Conservation (phyloP, 1,140 invertebrate genomes). For the Helicoverpa zea region DNA sequence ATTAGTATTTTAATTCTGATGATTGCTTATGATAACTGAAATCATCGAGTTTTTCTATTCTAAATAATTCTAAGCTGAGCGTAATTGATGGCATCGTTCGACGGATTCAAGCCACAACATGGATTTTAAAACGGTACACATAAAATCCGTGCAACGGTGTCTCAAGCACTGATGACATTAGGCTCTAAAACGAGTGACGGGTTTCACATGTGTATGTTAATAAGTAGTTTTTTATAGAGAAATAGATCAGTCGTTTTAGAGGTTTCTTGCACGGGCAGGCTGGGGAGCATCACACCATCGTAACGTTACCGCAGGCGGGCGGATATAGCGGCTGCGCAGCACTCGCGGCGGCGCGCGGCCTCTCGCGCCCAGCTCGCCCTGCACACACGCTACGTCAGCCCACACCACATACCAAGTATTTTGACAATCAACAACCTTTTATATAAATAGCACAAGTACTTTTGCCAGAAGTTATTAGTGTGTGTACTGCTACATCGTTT, state of each 20-base stretch:
- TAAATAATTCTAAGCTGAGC: slow-evolving; percentile 56
- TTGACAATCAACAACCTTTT: no score
- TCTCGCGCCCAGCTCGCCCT: slow-evolving; percentile 62
- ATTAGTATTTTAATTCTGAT: slow-evolving; percentile 42
- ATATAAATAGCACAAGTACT: not conserved
- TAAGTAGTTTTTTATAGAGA: not conserved
- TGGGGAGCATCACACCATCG: slow-evolving; percentile 81
- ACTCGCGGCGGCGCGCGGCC: slow-evolving; percentile 70
- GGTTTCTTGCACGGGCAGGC: slow-evolving; percentile 47
- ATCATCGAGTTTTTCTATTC: slow-evolving; percentile 50
- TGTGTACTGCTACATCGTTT: not conserved
- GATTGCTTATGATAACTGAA: slow-evolving; percentile 5
- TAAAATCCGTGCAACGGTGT: slow-evolving; percentile 39
- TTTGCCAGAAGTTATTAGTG: not conserved
- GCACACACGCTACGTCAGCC: slow-evolving; percentile 52
- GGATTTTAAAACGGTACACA: slow-evolving; percentile 13
- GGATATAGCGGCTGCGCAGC: slow-evolving; percentile 83
- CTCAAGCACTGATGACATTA: slow-evolving; percentile 32
- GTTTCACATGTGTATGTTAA: not conserved
- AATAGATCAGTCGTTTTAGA: slow-evolving; percentile 43
- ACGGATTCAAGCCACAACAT: slow-evolving; percentile 36
- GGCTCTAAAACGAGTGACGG: slow-evolving; percentile 36
- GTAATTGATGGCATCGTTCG: slow-evolving; percentile 24
- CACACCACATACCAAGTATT: not conserved
- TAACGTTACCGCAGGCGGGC: slow-evolving; percentile 82